phyloP scores from a whole-genome alignment of 2,113 vertebrate genomes.

The Sphyrna mokarran region DNA sequence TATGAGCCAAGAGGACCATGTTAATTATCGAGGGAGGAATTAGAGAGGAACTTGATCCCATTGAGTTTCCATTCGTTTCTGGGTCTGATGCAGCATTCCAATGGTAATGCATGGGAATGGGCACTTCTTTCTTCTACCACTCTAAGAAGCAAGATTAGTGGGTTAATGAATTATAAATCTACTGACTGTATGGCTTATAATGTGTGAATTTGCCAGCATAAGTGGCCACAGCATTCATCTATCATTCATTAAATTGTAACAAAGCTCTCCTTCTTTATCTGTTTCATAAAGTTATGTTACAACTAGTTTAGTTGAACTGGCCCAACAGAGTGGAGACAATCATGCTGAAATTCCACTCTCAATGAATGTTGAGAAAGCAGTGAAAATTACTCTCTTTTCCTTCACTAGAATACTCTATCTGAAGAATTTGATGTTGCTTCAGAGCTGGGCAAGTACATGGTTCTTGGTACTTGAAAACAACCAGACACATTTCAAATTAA shows the following conservation, averaged over 20 bases:
- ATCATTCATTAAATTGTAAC: not conserved
- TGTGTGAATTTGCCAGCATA: not conserved
- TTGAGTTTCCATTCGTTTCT: not conserved
- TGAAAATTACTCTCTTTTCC: not conserved
- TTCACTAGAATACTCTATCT: not conserved
- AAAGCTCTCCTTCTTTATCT: not conserved
- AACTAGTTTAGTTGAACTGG: not conserved
- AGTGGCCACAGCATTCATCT: not conserved
- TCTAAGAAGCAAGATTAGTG: not conserved
- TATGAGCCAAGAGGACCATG: not conserved
- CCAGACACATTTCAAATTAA: too few relatives aligned
- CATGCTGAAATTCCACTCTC: not conserved
- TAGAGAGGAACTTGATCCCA: not conserved
- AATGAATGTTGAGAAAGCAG: not conserved
- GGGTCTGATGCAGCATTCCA: not conserved
- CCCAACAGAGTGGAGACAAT: not conserved
- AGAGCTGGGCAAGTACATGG: not conserved
- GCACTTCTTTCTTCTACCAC: not conserved
- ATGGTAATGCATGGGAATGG: not conserved
- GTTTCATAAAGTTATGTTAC: not conserved
- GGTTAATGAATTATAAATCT: not conserved
- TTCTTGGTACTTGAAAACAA: too few relatives aligned
- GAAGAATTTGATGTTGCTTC: not conserved
- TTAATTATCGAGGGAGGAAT: not conserved
- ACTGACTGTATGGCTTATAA: not conserved